Base-by-base conservation (phyloP, 2,888 invertebrate species). In the Cerastis leucographa region DNA sequence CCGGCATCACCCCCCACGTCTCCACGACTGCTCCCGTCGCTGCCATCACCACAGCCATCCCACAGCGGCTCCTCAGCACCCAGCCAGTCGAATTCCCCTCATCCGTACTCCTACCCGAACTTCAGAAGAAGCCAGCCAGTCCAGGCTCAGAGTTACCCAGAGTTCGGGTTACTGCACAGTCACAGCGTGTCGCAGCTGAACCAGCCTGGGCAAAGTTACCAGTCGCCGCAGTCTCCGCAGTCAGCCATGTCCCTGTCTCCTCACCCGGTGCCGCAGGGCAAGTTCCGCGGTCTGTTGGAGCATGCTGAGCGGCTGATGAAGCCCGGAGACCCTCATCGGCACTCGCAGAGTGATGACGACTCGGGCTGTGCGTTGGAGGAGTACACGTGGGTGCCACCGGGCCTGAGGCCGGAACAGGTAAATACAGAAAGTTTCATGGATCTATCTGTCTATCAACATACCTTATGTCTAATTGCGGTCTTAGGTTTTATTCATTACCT, bases 381-480 rank as follows among this genome's bases (percentile, higher is more conserved):
- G 95, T 99, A 99, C 95, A 99, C 99, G 3, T 99, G 99, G 99
- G 99, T 99, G 83, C 99, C 99, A 59, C 99, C 99, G 5, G 99
- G 99, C 82, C 97, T 99, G 25, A 97, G 99, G 93, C 99, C 99
- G 1, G 99, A 99, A 96, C 99, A 99, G 98, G 99, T 99, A 94
- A 95, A 96, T 46, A 14, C n/a, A 19, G 6, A n/a, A 14, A 1
- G 8, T 35, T 46, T 54, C 12, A 29, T 29, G 9, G 0, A 59
- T 61, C 6, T 40, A 25, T 46, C 7, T n/a, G 19, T 54, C 4
- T 56, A 29, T 49, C n/a, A 40, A n/a, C 42, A 14, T 19, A 65
- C 6, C 2, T 46, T 46, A 19, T 19, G 19, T 19, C 61, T 0
- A 9, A 1, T 61, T 61, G 17, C 29, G 29, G n/a, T 54, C n/a